Base-by-base conservation (phyloP, 1,140 invertebrate genomes). In the Hylyphantes graminicola region DNA sequence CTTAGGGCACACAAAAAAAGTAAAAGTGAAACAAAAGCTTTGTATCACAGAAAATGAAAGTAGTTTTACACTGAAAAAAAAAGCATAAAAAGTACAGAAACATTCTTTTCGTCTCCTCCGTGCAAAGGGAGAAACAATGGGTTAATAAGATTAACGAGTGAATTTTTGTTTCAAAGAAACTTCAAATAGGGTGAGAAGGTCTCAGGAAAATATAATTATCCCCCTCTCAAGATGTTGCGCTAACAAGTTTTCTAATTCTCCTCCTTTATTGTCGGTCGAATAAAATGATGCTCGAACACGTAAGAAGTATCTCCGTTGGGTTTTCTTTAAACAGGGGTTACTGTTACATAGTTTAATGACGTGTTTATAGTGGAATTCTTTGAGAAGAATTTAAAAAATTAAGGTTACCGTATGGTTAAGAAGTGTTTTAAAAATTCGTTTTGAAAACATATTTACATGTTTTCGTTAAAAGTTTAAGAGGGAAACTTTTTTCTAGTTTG, bases 61-160 rank as follows among this genome's bases (percentile, higher is more conserved):
- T 35, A 35, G 1, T 35, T 35, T 35, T 2, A 35, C 35, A 35
- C 35, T 35, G 57, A 51, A 19, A 53, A 72, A 15, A 19, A 35
- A 65, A 65, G 35, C 12, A 59, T 4, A 59, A 59, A 7, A 59
- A 59, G 57, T 53, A 5, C 12, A n/a, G 8, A 3, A 70, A 53
- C n/a, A 53, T 70, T 13, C 35, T 74, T 74, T 59, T n/a, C 15
- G 11, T 19, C 12, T 59, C 21, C 12, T 48, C 54, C 15, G 19
- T 51, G 72, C 4, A 74, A 74, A 59, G 59, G 55, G 72, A 74
- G 59, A 59, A 59, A 35, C 74, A 76, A 64, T 50, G 57, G 13
- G 48, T 19, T 76, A 76, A 64, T 76, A 48, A 61, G 74, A 76
- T 76, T 76, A 76, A 76, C 48, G 74, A 63, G 11, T 59, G 54